Conservation (phyloP, 2,888 invertebrate species). For the Netelia inedita region DNA sequence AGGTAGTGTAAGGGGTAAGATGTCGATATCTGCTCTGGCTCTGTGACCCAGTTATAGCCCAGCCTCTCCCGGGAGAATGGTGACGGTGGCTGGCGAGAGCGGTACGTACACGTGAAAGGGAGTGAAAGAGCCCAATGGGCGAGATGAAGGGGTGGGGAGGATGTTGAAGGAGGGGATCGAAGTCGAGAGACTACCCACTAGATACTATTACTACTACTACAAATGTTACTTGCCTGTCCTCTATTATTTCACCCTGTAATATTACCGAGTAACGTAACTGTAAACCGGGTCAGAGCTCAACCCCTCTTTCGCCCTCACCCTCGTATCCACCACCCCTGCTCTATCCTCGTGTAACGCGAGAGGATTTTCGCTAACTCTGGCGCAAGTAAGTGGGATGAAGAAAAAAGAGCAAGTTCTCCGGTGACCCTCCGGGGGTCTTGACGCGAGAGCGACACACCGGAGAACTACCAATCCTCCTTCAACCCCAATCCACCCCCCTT, state of each 20-base stretch:
- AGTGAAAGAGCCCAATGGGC: slow-evolving; percentile 26
- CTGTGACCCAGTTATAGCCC: slow-evolving; percentile 78
- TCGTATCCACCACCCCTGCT: no score
- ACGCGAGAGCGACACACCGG: no score
- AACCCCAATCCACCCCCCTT: no score
- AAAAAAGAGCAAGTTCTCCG: no score
- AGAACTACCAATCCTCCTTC: no score
- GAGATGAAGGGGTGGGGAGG: not conserved
- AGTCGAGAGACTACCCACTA: not conserved
- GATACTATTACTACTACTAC: no score
- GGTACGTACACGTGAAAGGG: slow-evolving; percentile 29
- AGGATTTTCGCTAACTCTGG: slow-evolving; percentile 1
- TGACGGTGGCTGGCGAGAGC: slow-evolving; percentile 45
- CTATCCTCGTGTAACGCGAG: no score
- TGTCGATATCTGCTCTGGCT: slow-evolving; percentile 77
- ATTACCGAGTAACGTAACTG: slow-evolving; percentile 41
- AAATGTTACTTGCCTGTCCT: not conserved
- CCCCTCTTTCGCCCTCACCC: not conserved
- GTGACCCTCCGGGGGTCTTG: no score
- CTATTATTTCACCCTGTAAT: slow-evolving; percentile 21
- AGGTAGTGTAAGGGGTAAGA: slow-evolving; percentile 70
- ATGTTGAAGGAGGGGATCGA: not conserved
- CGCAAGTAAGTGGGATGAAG: no score
- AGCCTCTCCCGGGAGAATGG: slow-evolving; percentile 78
- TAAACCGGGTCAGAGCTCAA: slow-evolving; percentile 60